These are phyloP conservation scores for Crocidura indochinensis DNA, from an alignment of 2,797 vertebrate species.

Conservation along the genomic window DNA sequence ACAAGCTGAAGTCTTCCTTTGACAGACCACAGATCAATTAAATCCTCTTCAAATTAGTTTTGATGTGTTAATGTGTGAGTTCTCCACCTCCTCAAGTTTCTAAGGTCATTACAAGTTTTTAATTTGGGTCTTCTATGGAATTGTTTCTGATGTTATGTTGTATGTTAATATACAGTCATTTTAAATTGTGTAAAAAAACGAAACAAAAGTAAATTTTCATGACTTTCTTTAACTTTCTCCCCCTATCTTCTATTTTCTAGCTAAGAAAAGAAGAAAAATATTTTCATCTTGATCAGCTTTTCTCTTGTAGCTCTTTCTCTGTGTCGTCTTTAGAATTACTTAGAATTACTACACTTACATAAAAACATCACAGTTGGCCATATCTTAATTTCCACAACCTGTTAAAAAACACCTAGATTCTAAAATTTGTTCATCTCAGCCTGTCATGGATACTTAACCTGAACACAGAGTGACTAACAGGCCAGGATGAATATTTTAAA, in stretches of 20 bases:
- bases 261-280: constrained; percentile 37
- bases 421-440: constrained; percentile 62
- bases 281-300: constrained; percentile 36
- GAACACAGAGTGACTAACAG: constrained; percentile 64
- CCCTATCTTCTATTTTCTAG: constrained; percentile 20
- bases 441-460: constrained; percentile 48
- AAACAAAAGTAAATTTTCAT: constrained; percentile 63
- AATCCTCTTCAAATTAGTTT: constrained; percentile 76
- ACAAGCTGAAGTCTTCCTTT: constrained; percentile 75
- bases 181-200: constrained; percentile 60
- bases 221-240: constrained; percentile 46
- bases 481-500: constrained; percentile 72
- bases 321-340: constrained; percentile 49
- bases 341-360: not conserved
- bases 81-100: constrained; percentile 38
- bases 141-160: constrained; percentile 67
- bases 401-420: constrained; percentile 55
- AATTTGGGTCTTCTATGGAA: constrained; percentile 51
- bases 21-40: constrained; percentile 79
- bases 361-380: constrained; percentile 51
- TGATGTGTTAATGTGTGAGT: constrained; percentile 80
- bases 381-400: constrained; percentile 32
- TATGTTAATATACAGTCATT: constrained; percentile 67
- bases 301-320: not conserved
- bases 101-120: constrained; percentile 62